These are phyloP conservation scores for Rhingia campestris DNA, from an alignment of 2,888 invertebrate genomes.

Conservation along the genomic window DNA sequence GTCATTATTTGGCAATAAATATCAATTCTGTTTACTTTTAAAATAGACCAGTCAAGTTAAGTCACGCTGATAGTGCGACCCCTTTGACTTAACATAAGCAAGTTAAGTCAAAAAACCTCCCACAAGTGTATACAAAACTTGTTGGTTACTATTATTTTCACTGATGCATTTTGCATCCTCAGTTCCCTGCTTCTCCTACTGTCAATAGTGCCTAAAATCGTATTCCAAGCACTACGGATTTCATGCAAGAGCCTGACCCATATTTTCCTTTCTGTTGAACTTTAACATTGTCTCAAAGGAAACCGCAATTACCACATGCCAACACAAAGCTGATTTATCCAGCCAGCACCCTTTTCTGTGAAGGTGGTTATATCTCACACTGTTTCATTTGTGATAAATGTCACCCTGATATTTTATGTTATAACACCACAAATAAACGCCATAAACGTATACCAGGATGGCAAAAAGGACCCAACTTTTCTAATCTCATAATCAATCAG, in stretches of 20 bases:
- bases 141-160: no score
- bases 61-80: no score
- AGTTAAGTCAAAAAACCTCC: no score
- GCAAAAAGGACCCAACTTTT: constrained; percentile 3
- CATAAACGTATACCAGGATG: constrained; percentile 22
- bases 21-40: no score
- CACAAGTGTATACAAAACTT: no score
- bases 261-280: background rate
- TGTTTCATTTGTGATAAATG: constrained; percentile 32
- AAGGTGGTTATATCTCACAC: background rate
- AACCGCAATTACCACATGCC: constrained; percentile 16
- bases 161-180: no score
- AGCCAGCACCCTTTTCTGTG: background rate
- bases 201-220: background rate
- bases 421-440: constrained; percentile 27
- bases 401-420: constrained; percentile 30
- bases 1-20: no score
- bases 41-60: no score
- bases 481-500: constrained; percentile 66
- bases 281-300: constrained; percentile 1
- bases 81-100: no score
- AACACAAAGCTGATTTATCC: background rate
- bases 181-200: no score
- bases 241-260: background rate
- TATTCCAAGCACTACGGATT: background rate